These are phyloP conservation scores for Peromyscus maniculatus DNA, from an alignment of 2,113 vertebrate genomes.

Conservation along the genomic window DNA sequence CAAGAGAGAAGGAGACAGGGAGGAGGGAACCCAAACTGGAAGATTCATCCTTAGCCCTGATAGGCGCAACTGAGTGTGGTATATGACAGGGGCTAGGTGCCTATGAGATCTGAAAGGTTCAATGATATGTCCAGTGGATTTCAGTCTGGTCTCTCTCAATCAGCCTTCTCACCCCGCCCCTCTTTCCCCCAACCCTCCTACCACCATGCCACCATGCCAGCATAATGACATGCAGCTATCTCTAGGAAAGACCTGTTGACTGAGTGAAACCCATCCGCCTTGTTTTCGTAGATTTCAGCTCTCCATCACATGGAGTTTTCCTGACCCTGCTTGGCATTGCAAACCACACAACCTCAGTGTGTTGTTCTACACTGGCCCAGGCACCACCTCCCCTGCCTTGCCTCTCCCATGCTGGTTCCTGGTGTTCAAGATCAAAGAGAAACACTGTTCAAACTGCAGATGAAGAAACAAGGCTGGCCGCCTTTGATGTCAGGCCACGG, in stretches of 20 bases:
- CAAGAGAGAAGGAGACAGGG: background rate
- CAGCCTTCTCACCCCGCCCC: accelerated
- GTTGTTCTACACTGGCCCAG: background rate
- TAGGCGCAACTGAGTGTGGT: background rate
- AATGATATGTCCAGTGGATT: background rate
- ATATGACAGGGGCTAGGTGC: background rate
- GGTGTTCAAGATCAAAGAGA: constrained; percentile 79
- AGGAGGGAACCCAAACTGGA: background rate
- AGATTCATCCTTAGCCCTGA: background rate
- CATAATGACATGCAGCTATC: background rate
- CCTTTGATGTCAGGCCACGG: constrained; percentile 75
- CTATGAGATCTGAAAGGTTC: background rate
- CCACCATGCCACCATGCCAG: background rate
- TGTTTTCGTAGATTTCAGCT: constrained; percentile 24
- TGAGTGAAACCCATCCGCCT: background rate
- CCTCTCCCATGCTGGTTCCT: constrained; percentile 16
- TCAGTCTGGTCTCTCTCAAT: background rate
- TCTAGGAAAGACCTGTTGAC: constrained; percentile 11
- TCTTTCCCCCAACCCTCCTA: background rate
- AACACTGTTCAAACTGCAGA: constrained; percentile 67
- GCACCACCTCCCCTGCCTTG: background rate
- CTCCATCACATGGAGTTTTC: constrained; percentile 39
- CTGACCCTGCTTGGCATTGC: constrained; percentile 60
- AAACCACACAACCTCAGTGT: accelerated
- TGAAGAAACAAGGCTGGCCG: constrained; percentile 73